phyloP scores from a whole-genome alignment of 2,888 invertebrate species.

The Entomobrya proxima region DNA sequence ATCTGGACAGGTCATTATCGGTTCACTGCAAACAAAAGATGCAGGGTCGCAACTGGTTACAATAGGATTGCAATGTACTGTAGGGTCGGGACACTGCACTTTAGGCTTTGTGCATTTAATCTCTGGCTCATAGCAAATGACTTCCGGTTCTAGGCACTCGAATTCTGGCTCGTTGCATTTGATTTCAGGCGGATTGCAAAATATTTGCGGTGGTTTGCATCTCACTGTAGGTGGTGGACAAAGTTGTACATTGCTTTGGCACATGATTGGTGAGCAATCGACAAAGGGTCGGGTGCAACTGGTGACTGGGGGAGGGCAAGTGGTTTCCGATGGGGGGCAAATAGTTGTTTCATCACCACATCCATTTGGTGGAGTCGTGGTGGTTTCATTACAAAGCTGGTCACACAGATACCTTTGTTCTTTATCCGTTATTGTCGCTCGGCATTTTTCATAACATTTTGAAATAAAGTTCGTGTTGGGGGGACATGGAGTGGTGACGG shows the following conservation, averaged over 20 bases:
- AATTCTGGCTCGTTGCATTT: slow-evolving; percentile 1
- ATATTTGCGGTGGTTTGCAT: slow-evolving; percentile 24
- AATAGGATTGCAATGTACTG: slow-evolving; percentile 24
- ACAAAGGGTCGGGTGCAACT: slow-evolving; percentile 36
- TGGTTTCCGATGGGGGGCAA: not conserved
- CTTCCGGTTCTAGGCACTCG: slow-evolving; percentile 25
- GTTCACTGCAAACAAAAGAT: too few relatives aligned
- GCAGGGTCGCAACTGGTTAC: not conserved
- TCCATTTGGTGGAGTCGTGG: not conserved
- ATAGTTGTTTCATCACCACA: not conserved
- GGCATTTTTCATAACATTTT: not conserved
- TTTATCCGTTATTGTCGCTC: not conserved
- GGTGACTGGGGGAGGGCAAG: slow-evolving; percentile 13
- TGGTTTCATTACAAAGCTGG: too few relatives aligned
- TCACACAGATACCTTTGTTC: not conserved
- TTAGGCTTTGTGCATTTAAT: slow-evolving; percentile 14
- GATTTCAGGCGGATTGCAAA: not conserved
- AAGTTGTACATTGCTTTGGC: slow-evolving; percentile 11
- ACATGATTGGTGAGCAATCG: slow-evolving; percentile 39
- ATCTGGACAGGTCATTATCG: too few relatives aligned
- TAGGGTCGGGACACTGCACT: slow-evolving; percentile 27
- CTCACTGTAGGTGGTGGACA: slow-evolving; percentile 25
- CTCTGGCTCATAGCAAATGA: slow-evolving; percentile 14
- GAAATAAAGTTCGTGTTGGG: not conserved
- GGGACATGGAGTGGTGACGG: not conserved